Evolutionary conservation across 2,797 vertebrate species (phyloP).

Genomic region (Furcifer pardalis): DNA sequence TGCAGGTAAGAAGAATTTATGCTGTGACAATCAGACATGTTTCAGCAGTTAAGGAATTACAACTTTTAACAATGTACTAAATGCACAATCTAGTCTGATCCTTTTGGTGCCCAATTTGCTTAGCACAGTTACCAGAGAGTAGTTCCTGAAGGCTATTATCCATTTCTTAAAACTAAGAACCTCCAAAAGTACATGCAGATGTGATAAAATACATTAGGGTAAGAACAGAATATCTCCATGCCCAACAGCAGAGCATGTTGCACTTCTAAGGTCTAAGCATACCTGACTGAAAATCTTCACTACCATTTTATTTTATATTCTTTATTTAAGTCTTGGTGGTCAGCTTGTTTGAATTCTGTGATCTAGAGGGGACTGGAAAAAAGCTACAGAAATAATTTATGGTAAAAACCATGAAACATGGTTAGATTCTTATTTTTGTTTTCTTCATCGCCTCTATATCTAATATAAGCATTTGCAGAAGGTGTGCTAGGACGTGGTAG

Average conservation of each 20-base stretch:
- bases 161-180: not conserved
- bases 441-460: not conserved
- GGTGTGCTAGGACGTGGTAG: not conserved
- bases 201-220: not conserved
- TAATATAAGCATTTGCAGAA: not conserved
- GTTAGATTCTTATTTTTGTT: not conserved
- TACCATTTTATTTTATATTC: not conserved
- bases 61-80: not conserved
- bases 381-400: not conserved
- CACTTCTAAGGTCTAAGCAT: not conserved
- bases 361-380: not conserved
- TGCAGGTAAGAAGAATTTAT: no score
- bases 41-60: no score
- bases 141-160: not conserved
- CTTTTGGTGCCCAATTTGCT: not conserved
- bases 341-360: not conserved
- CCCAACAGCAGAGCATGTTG: not conserved
- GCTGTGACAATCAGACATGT: no score
- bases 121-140: not conserved
- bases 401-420: not conserved
- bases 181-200: not conserved
- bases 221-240: not conserved
- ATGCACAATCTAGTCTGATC: not conserved
- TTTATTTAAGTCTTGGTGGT: not conserved
- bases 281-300: not conserved